These are phyloP conservation scores for Rattus norvegicus DNA, from an alignment of 2,113 vertebrate species.

Conservation along the genomic window GRCr8 NC_086021.1:116866001-116866500, in stretches of 20 bases:
- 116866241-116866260: too few species aligned
- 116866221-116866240: background rate
- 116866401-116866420: background rate
- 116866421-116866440: background rate
- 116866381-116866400: background rate
- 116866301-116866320: background rate
- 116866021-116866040: background rate
- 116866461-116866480: background rate
- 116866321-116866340: background rate
- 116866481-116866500: background rate
- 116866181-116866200: background rate
- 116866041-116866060: background rate
- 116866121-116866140: background rate
- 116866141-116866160: background rate
- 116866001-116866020: background rate
- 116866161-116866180: background rate
- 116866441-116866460: background rate
- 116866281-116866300: background rate
- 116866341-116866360: background rate
- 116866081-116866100: background rate
- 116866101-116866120: background rate
- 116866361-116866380: background rate
- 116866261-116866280: background rate
- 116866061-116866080: slow-evolving; percentile 6
- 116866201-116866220: background rate